Conservation (phyloP, 2,797 vertebrate genomes). For the Sebastes flavidus region DNA sequence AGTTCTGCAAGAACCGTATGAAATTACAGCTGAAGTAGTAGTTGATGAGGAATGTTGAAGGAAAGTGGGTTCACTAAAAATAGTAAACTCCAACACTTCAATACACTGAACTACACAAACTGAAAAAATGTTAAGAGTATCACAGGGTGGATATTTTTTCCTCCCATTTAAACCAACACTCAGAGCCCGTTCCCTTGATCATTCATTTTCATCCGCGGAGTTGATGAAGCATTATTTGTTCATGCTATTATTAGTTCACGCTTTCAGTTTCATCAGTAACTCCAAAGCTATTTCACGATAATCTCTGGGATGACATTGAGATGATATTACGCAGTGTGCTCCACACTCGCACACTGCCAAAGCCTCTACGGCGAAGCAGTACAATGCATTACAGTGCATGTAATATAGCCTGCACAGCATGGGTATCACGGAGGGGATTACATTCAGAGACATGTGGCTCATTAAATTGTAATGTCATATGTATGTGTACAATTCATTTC, state of each 20-base stretch:
- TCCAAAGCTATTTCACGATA: slow-evolving; percentile 58
- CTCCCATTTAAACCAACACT: slow-evolving; percentile 27
- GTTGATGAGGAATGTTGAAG: neutral
- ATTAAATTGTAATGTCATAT: slow-evolving; percentile 71
- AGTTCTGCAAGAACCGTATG: slow-evolving; percentile 6
- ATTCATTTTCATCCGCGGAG: slow-evolving; percentile 41
- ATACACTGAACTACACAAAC: neutral
- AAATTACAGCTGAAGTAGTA: neutral
- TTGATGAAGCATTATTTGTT: slow-evolving; percentile 66
- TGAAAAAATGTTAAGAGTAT: neutral
- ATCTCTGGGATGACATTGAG: slow-evolving; percentile 72
- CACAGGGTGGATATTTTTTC: neutral
- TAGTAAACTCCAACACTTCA: neutral
- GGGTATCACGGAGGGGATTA: slow-evolving; percentile 53
- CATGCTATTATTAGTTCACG: slow-evolving; percentile 66
- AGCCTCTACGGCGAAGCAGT: slow-evolving; percentile 31
- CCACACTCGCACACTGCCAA: slow-evolving; percentile 26
- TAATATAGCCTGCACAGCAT: slow-evolving; percentile 53
- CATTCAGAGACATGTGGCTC: slow-evolving; percentile 66
- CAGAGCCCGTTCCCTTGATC: slow-evolving; percentile 48
- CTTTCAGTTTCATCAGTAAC: slow-evolving; percentile 62
- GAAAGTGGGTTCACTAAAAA: slow-evolving; percentile 17
- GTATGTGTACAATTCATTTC: slow-evolving; percentile 63
- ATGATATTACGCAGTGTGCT: slow-evolving; percentile 59
- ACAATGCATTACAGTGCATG: slow-evolving; percentile 55